Evolutionary conservation across 2,797 vertebrate genomes (phyloP).

Genomic region (Hippopotamyrus pictus): DNA sequence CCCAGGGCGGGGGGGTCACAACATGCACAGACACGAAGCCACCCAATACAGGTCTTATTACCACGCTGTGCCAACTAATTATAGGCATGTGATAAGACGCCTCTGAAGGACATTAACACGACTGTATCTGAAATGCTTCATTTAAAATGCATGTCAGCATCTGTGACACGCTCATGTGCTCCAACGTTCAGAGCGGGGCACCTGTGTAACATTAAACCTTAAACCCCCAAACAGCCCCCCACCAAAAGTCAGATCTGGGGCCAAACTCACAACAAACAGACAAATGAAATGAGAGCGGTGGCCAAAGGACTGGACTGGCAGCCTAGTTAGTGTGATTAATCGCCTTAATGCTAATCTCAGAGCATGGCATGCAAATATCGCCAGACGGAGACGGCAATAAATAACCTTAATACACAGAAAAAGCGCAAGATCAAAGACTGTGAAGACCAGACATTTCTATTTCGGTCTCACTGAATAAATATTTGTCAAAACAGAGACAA

Average conservation of each 20-base stretch:
- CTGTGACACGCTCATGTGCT: neutral
- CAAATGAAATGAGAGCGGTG: neutral
- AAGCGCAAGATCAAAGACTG: neutral
- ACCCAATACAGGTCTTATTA: conserved; percentile 19
- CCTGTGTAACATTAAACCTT: neutral
- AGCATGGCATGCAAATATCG: neutral
- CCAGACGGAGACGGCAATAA: neutral
- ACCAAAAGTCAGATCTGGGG: neutral
- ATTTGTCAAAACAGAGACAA: conserved; percentile 32
- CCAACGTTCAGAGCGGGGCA: neutral
- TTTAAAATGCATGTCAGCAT: neutral
- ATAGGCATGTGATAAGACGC: conserved; percentile 31
- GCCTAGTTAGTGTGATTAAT: neutral
- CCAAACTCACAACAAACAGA: neutral
- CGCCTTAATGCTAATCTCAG: neutral
- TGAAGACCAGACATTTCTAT: neutral
- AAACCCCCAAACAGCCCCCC: neutral
- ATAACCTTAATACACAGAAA: neutral
- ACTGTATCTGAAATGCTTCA: neutral
- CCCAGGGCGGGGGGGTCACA: neutral
- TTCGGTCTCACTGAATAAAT: neutral
- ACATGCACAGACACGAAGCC: conserved; percentile 19
- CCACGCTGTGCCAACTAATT: conserved; percentile 22
- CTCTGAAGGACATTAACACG: neutral
- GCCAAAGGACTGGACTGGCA: neutral